Base-by-base conservation (phyloP, 1,140 invertebrate species). In the Caerostris darwini region DNA sequence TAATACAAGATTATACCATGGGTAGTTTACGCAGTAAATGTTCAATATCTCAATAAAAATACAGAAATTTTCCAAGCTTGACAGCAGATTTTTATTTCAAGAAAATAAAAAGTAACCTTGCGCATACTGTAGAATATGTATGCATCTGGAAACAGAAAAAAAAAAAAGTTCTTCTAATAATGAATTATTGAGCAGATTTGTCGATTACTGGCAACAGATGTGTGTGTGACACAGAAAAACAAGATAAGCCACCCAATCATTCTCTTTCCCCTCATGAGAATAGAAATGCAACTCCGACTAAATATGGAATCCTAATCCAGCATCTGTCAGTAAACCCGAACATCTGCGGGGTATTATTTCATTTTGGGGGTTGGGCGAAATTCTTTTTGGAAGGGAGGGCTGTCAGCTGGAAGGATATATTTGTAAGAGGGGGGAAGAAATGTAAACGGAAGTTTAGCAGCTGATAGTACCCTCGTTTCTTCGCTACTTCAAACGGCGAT, bases 291-390 rank as follows among this genome's bases (percentile, higher is more conserved):
- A 58, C 57, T 85, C 8, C 34, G 50, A 50, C 85, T 64, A 61
- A 87, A 87, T 50, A 59, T 50, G 85, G 85, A 87, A 87, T 50
- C 56, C 54, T 54, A 64, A 58, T 19, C 85, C 34, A 90, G 89
- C 89, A 90, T 90, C 89, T 90, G 89, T 90, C 89, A 81, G 8
- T 81, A 90, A 90, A 69, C 34, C 56, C 56, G 81, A 90, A 90
- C 89, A 90, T 77, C 89, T 90, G 89, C 56, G 89, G 56, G 56
- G 34, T 4, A 56, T 50, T 50, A 14, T 59, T 81, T 71, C 87
- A 19, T 14, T 56, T 69, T 90, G 71, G 64, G 34, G 87, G 87
- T 71, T 53, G 8, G 34, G 54, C 17, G 56, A n/a, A 69, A 59
- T 67, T 89, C 57, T 64, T 34, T 77, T 12, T 58, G 56, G 19